These are phyloP conservation scores for Alligator mississippiensis DNA, from an alignment of 2,113 vertebrate genomes.

Conservation along the genomic window DNA sequence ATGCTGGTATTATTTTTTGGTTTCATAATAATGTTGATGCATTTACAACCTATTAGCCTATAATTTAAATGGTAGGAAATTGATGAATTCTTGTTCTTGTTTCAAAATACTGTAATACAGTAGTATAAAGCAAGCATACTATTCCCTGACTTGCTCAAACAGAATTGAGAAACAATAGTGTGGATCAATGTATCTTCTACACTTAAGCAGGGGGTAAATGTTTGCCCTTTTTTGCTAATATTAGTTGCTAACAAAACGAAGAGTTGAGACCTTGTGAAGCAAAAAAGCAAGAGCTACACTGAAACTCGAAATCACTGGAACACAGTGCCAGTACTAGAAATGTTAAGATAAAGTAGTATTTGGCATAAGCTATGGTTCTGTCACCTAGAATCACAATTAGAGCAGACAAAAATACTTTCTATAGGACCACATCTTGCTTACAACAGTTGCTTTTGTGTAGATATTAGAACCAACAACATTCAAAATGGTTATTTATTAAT, in stretches of 20 bases:
- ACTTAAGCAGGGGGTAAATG: neutral
- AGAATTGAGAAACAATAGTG: neutral
- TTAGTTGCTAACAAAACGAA: neutral
- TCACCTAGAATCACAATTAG: constrained; percentile 19
- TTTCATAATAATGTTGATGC: constrained; percentile 3
- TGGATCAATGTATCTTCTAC: neutral
- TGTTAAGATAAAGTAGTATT: neutral
- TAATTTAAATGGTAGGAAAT: neutral
- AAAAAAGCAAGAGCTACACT: neutral
- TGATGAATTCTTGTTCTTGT: neutral
- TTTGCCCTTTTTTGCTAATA: constrained; percentile 11
- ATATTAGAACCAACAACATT: constrained; percentile 45
- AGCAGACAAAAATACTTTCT: neutral
- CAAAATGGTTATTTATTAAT: constrained; percentile 74
- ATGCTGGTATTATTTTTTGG: neutral
- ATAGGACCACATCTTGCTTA: constrained; percentile 34
- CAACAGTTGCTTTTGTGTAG: constrained; percentile 41
- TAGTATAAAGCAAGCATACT: neutral
- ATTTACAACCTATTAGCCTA: neutral
- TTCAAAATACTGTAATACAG: neutral
- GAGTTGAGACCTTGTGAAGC: neutral
- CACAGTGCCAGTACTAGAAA: neutral
- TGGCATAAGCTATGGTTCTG: neutral
- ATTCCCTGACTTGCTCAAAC: constrained; percentile 9
- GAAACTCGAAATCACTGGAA: neutral